Conservation (phyloP, 2,888 invertebrate species). For the Anagyrus pseudococci region DNA sequence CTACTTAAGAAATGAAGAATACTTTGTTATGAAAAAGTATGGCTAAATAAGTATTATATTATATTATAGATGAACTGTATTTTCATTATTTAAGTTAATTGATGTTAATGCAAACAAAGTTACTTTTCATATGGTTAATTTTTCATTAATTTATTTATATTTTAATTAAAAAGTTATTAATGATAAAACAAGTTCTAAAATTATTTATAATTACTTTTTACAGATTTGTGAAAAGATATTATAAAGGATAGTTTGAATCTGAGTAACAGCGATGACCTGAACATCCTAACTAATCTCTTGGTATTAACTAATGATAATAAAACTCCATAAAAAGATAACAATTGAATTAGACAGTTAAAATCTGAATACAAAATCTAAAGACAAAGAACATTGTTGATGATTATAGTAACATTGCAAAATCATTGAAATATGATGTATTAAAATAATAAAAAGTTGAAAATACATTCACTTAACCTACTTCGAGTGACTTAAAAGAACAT, state of each 20-base stretch:
- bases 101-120: not conserved
- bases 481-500: constrained; percentile 43
- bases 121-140: not conserved
- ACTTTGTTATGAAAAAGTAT: no score
- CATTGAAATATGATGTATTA: not conserved
- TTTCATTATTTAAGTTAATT: not conserved
- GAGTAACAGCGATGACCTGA: constrained; percentile 37
- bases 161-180: not conserved
- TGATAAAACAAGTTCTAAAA: not conserved
- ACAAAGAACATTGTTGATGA: not conserved
- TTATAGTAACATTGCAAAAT: not conserved
- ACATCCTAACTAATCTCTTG: constrained; percentile 45
- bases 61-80: not conserved
- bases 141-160: not conserved
- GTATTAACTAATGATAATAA: constrained; percentile 40
- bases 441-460: constrained; percentile 4
- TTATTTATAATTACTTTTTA: not conserved
- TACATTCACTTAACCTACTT: no score
- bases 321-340: constrained; percentile 1
- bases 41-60: not conserved
- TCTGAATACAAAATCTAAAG: no score
- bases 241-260: constrained; percentile 30
- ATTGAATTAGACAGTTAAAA: constrained; percentile 1
- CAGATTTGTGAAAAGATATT: not conserved
- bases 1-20: no score